Base-by-base conservation (phyloP, 2,888 invertebrate genomes). In the Kryphioiulus occultus region DNA sequence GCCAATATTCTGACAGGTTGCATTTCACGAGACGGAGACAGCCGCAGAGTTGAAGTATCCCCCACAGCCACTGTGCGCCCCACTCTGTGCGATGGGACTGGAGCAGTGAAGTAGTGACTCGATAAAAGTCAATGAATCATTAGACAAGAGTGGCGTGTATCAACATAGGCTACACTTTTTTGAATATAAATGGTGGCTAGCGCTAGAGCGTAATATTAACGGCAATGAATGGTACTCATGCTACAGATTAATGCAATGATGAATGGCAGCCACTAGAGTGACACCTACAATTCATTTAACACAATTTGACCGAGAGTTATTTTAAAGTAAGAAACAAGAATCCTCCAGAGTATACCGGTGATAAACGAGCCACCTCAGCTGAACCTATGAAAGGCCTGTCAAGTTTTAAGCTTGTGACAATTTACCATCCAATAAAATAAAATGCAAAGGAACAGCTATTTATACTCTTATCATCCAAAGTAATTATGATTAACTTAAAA, bases 261-360 rank as follows among this genome's bases (percentile, higher is more conserved):
- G 86, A 47, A 86, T 86, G 86, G 22, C 47, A 86, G 42, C 42
- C 86, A 22, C 42, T 32, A 26, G 85, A 85, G 39, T 86, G 86
- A 86, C 86, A 86, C 86, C 86, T 47, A 86, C 86, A 44, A 86
- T 86, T 86, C 47, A 35, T 39, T 86, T 44, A 86, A 86, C 86
- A 86, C 86, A 86, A 86, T 86, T 86, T 86, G 86, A 86, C 86
- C 86, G 42, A 86, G 82, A 82, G 86, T 86, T 86, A 86, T 86
- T 47, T 47, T 44, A 86, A 86, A 85, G 22, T 47, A n/a, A 22
- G 39, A 86, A 86, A 86, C 86, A 86, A 86, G 86, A 86, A 86
- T 86, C 42, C 86, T 86, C 86, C n/a, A 5, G 85, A 85, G 85
- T 19, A 86, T 26, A 86, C 17, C 47, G n/a, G 32, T 86, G 86